Evolutionary conservation across 2,797 vertebrate genomes (phyloP).

Genomic region (Hephaestus fuliginosus): DNA sequence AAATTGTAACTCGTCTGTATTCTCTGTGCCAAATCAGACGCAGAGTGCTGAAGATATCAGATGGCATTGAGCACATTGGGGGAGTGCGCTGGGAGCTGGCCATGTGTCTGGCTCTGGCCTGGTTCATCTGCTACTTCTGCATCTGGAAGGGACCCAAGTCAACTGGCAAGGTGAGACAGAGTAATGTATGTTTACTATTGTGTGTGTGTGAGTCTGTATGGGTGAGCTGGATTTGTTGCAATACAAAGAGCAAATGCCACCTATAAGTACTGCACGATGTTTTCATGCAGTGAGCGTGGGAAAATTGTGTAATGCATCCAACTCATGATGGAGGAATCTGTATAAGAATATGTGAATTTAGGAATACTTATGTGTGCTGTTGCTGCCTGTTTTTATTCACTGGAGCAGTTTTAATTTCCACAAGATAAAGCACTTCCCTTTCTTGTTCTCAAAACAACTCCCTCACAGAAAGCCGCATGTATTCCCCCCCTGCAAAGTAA

Average conservation of each 20-base stretch:
- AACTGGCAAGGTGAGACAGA: slow-evolving; percentile 93
- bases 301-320: background rate
- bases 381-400: slow-evolving; percentile 2
- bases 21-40: slow-evolving; percentile 83
- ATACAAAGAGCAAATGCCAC: background rate
- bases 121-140: slow-evolving; percentile 99
- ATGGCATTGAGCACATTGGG: slow-evolving; percentile 96
- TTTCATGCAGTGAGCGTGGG: background rate
- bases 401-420: slow-evolving; percentile 12
- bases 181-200: slow-evolving; percentile 22
- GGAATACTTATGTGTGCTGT: background rate
- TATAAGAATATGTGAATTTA: background rate
- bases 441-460: slow-evolving; percentile 49
- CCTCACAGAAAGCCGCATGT: slow-evolving; percentile 49
- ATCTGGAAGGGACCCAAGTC: slow-evolving; percentile 99
- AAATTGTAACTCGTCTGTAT: slow-evolving; percentile 22
- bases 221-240: background rate
- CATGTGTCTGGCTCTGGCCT: slow-evolving; percentile 94
- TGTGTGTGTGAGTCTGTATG: slow-evolving; percentile 6
- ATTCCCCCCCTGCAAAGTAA: slow-evolving; percentile 48
- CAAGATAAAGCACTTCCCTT: slow-evolving; percentile 35
- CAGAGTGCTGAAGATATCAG: slow-evolving; percentile 95
- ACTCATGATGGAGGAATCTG: background rate
- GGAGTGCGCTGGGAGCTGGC: slow-evolving; percentile 96
- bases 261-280: background rate